Base-by-base conservation (phyloP, 2,113 vertebrate species). In the Chionis minor region DNA sequence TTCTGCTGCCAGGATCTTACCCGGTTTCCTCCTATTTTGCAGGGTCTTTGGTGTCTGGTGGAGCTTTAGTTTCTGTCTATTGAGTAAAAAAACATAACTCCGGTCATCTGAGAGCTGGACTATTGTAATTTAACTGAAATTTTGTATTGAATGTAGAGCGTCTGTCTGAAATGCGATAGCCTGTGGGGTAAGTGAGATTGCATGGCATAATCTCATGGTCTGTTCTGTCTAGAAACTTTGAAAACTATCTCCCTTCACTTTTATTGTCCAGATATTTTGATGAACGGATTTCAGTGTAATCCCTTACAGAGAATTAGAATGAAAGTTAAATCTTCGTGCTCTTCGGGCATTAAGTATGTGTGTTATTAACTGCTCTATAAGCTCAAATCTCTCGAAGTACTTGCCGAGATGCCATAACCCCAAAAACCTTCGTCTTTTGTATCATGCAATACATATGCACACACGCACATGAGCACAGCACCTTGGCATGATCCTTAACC, bases 391-490 rank as follows among this genome's bases (percentile, higher is more conserved):
- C 24, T 54, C 55, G 8, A 84, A 71, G 47, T 66, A 67, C 30
- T 91, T 88, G 12, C 8, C 42, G 49, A 72, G 40, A 74, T 35
- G 12, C 61, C n/a, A 7, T 16, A 52, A 45, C 40, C 28, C 26
- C 54, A 8, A 22, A 78, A 88, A 56, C 15, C 38, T 45, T 63
- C 0, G 3, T 49, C 10, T 32, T 67, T 28, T 70, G 15, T 44
- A 9, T 86, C n/a, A 13, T 40, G 13, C 16, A 4, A 4, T 45
- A 16, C 12, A 10, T 5, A 14, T 6, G 55, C 12, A 19, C 3
- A 30, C 8, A 14, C 10, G 24, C 58, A 38, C 4, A 5, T 10
- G 42, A 71, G 11, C 28, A 20, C 12, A 51, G 4, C 0, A 0
- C 51, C 47, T 88, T 21, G 49, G 9, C 28, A 7, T 55, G 47